Evolutionary conservation across 2,888 invertebrate genomes (phyloP).

Genomic region (Rambutsinella grinnellia): DNA sequence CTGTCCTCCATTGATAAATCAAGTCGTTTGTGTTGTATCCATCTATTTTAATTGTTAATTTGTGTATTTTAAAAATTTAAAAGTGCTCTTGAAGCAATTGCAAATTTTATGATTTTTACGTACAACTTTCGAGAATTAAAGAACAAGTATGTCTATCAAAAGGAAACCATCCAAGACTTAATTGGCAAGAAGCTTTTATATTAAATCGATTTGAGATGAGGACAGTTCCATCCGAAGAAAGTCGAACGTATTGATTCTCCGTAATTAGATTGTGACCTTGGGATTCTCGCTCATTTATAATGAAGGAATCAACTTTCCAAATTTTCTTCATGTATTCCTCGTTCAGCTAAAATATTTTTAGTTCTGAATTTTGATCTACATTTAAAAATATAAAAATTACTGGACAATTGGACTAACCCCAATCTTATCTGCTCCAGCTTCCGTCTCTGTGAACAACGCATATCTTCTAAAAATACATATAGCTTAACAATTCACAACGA

Average conservation of each 20-base stretch:
- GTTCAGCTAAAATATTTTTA: too few species aligned
- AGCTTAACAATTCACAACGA: too few species aligned
- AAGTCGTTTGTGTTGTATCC: constrained; percentile 33
- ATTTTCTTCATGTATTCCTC: constrained; percentile 21
- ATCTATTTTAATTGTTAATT: constrained; percentile 13
- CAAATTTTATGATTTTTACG: constrained; percentile 74
- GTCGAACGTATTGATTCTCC: constrained; percentile 24
- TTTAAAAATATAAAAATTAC: neutral
- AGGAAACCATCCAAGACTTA: constrained; percentile 96
- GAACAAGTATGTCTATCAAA: constrained; percentile 96
- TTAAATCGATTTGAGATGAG: constrained; percentile 72
- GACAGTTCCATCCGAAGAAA: constrained; percentile 42
- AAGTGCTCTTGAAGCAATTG: constrained; percentile 30
- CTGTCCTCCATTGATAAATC: constrained; percentile 37
- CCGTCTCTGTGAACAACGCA: constrained; percentile 88
- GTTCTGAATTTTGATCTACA: too few species aligned
- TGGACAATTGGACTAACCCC: neutral
- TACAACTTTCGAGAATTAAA: constrained; percentile 98
- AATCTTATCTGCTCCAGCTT: constrained; percentile 74
- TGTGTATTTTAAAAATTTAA: neutral
- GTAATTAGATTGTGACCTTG: constrained; percentile 18
- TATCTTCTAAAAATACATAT: too few species aligned
- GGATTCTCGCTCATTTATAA: constrained; percentile 45
- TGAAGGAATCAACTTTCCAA: constrained; percentile 45
- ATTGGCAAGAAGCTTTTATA: constrained; percentile 94